These are phyloP conservation scores for Sylvia borin DNA, from an alignment of 2,797 vertebrate species.

Conservation along the genomic window DNA sequence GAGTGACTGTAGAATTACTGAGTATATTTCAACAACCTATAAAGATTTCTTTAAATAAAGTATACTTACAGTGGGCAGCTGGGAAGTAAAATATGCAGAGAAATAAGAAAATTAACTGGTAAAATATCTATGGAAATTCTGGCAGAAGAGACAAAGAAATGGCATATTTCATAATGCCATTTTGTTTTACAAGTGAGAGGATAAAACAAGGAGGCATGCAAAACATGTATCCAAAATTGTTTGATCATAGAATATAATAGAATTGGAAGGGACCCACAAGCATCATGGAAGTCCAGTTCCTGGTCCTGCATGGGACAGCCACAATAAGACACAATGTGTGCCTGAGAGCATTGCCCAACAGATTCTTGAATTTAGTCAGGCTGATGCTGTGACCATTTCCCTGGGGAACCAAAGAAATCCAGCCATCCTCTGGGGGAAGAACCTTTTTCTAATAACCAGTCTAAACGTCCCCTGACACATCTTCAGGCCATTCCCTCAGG, in stretches of 20 bases:
- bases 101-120: background rate
- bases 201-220: background rate
- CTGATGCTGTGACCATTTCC: background rate
- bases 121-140: background rate
- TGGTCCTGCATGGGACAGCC: background rate
- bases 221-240: background rate
- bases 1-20: background rate
- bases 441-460: fast-evolving
- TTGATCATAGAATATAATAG: background rate
- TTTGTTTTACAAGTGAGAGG: background rate
- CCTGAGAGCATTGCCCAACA: background rate
- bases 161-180: background rate
- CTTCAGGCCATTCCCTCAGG: fast-evolving
- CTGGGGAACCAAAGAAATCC: background rate
- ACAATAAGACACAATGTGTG: background rate
- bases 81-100: background rate
- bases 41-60: background rate
- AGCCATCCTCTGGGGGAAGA: fast-evolving
- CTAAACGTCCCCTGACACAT: fast-evolving
- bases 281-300: background rate
- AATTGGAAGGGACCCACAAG: background rate
- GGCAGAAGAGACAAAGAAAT: background rate
- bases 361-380: background rate
- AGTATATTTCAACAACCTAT: background rate
- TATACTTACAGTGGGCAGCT: background rate